A percentile compares a stretch with the other conserved stretches of the same genome.
Conservation (phyloP, 2,888 invertebrate genomes). For the Boloria euphrosyne region DNA sequence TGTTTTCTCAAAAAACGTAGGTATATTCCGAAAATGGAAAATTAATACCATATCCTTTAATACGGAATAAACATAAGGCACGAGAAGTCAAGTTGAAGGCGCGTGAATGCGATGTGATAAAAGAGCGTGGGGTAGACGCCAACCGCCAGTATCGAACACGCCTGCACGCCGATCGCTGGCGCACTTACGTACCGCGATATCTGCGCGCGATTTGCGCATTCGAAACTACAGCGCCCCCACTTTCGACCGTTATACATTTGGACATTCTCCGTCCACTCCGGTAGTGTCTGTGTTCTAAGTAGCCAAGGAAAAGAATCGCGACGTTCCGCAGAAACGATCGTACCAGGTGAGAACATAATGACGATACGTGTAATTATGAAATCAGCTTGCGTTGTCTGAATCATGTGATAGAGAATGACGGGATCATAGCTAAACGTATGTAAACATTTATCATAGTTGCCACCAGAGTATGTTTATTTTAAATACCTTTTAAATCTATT, state of each 20-base stretch:
- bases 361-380: constrained; percentile 46
- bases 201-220: constrained; percentile 49
- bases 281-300: constrained; percentile 70
- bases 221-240: constrained; percentile 56
- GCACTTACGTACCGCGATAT: constrained; percentile 43
- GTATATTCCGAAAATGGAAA: background rate
- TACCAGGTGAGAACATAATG: constrained; percentile 59
- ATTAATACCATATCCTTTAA: constrained; percentile 27
- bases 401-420: constrained; percentile 60
- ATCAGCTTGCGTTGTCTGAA: constrained; percentile 49
- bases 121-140: constrained; percentile 68
- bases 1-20: constrained; percentile 21
- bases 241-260: constrained; percentile 45
- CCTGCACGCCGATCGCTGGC: constrained; percentile 66
- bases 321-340: constrained; percentile 49
- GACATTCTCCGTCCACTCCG: constrained; percentile 56
- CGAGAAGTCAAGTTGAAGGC: constrained; percentile 75
- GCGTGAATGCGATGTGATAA: constrained; percentile 73
- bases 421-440: constrained; percentile 19
- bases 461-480: constrained; percentile 5
- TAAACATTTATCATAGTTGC: constrained; percentile 19
- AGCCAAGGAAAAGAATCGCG: constrained; percentile 52
- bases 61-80: constrained; percentile 26
- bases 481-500: background rate
- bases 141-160: constrained; percentile 71